Base-by-base conservation (phyloP, 2,888 invertebrate species). In the Penaeus monodon region DNA sequence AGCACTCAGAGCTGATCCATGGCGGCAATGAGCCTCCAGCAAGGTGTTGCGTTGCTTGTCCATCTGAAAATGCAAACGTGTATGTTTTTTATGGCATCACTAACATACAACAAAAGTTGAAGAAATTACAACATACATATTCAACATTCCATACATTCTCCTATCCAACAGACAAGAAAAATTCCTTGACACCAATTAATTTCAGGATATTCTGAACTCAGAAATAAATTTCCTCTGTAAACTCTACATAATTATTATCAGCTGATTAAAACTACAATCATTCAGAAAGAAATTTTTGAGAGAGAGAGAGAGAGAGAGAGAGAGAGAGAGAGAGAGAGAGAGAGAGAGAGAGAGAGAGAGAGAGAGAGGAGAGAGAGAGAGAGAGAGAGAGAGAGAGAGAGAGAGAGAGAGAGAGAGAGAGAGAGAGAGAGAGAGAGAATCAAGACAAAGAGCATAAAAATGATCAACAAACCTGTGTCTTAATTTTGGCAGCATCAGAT, bases 401-500 rank as follows among this genome's bases (percentile, higher is more conserved):
- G n/a, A n/a, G n/a, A n/a, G n/a, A n/a, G n/a, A n/a, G n/a, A n/a
- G n/a, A n/a, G n/a, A n/a, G n/a, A n/a, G n/a, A n/a, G n/a, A n/a
- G n/a, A n/a, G n/a, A n/a, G n/a, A n/a, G n/a, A n/a, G n/a, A n/a
- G n/a, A n/a, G n/a, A n/a, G n/a, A n/a, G n/a, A n/a, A n/a, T n/a
- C n/a, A n/a, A n/a, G n/a, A 0, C 33, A 38, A 3, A 3, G 33
- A 38, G 6, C 33, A 38, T 38, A 38, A 38, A 38, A 38, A 3
- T 38, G 4, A 38, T 38, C 6, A 38, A 38, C 74, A n/a, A 38
- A 88, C 89, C 88, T 88, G 88, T 38, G 83, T 94, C 93, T 97
- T 98, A 89, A 96, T 95, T 93, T 97, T 97, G 66, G 93, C 93
- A 2, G 98, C 96, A 92, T 98, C 97, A 0, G 94, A 93, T 82